Percentiles rank a stretch among this genome's conserved stretches.
These are phyloP conservation scores for Zoanthus gigantus DNA, from an alignment of 92 coral and sea anemone species.

Conservation along the genomic window DNA sequence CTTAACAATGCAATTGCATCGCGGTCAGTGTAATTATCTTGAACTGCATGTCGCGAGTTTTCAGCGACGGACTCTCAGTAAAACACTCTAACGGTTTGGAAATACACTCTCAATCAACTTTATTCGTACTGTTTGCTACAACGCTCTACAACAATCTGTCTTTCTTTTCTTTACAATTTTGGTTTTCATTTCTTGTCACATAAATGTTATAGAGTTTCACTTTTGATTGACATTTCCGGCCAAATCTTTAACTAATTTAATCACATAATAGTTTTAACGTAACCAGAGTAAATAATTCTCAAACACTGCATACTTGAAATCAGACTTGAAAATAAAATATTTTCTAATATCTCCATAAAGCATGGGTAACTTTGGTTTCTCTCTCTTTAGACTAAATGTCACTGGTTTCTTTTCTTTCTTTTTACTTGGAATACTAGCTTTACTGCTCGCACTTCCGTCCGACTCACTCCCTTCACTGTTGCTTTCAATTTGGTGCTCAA, in stretches of 20 bases:
- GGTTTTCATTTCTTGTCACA: no score
- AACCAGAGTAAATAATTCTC: no score
- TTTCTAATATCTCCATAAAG: constrained; percentile 64
- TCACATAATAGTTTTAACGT: no score
- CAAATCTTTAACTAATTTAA: no score
- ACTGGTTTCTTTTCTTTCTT: not conserved
- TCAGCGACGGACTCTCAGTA: no score
- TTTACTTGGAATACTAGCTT: not conserved
- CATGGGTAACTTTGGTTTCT: constrained; percentile 70
- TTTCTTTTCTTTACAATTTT: no score
- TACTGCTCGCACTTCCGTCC: not conserved
- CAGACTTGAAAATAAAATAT: constrained; percentile 59
- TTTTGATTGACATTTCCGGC: no score
- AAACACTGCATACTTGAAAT: constrained; percentile 44
- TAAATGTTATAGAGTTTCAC: no score
- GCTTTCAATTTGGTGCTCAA: not conserved
- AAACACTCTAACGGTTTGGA: no score
- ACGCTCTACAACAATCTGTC: no score
- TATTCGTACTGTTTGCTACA: no score
- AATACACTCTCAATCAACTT: no score
- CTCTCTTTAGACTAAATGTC: constrained; percentile 41
- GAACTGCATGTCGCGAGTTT: constrained; percentile 34
- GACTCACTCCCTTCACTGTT: not conserved
- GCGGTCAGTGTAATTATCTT: constrained; percentile 35
- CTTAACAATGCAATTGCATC: constrained; percentile 59